phyloP scores from a whole-genome alignment of 1,140 invertebrate species.

The Centruroides vittatus region DNA sequence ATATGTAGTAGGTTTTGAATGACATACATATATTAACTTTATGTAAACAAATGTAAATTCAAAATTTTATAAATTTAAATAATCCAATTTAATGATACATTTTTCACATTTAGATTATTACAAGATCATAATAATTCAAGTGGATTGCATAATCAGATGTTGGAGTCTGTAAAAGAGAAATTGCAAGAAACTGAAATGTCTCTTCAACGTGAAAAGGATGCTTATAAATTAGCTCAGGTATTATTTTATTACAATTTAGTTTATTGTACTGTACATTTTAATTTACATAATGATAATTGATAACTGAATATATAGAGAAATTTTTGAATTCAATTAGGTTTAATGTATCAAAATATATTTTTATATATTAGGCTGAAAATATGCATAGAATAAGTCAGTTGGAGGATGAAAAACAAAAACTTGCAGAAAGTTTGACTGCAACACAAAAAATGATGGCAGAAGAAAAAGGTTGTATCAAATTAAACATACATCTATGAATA shows the following conservation, averaged over 20 bases:
- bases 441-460: constrained; percentile 10
- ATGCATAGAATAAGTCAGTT: constrained; percentile 20
- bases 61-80: background rate
- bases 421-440: constrained; percentile 6
- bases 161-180: constrained; percentile 30
- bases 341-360: background rate
- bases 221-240: too few relatives aligned
- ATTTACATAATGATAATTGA: too few relatives aligned
- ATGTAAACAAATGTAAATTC: too few relatives aligned
- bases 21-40: too few relatives aligned
- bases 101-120: constrained; percentile 26
- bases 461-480: constrained; percentile 2
- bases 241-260: constrained; percentile 5
- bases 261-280: background rate
- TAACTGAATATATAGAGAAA: too few relatives aligned
- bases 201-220: constrained; percentile 23
- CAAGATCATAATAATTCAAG: constrained; percentile 31
- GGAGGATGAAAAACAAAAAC: constrained; percentile 19
- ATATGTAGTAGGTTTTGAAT: too few relatives aligned
- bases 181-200: constrained; percentile 26
- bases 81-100: constrained; percentile 3
- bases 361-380: constrained; percentile 25
- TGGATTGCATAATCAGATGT: constrained; percentile 32
- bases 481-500: too few relatives aligned
- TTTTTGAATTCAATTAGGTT: background rate